Evolutionary conservation across 2,797 vertebrate species (phyloP).

Genomic region (Takifugu ocellatus): DNA sequence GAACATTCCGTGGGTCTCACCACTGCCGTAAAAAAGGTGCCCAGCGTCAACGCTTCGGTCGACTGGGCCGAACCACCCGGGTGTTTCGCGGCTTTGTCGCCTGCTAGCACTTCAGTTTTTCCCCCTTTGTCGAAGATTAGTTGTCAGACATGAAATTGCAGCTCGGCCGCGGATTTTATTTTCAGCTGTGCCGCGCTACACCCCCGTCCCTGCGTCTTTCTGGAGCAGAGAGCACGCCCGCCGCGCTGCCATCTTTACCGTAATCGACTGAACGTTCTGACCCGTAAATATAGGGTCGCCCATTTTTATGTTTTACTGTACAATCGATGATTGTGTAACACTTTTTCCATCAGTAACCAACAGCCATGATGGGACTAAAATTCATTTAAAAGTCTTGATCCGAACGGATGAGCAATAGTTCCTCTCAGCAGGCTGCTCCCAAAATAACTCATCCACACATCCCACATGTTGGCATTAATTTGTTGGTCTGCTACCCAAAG

Average conservation of each 20-base stretch:
- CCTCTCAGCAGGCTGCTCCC: too few relatives aligned
- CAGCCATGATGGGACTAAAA: too few relatives aligned
- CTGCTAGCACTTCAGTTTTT: not conserved
- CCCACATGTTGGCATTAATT: too few relatives aligned
- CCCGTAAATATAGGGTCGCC: conserved; percentile 45
- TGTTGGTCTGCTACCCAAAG: too few relatives aligned
- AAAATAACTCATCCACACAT: too few relatives aligned
- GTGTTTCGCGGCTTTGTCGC: not conserved
- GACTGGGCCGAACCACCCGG: not conserved
- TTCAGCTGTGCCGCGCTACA: conserved; percentile 50
- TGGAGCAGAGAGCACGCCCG: conserved; percentile 56
- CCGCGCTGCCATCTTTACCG: conserved; percentile 72
- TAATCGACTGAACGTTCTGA: conserved; percentile 59
- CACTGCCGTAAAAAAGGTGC: conserved; percentile 70
- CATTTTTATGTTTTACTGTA: not conserved
- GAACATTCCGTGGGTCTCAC: conserved; percentile 81
- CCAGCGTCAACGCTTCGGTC: conserved; percentile 16
- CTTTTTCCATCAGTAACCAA: too few relatives aligned
- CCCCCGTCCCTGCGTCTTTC: conserved; percentile 65
- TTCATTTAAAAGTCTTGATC: too few relatives aligned
- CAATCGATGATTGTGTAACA: too few relatives aligned
- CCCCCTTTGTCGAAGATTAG: not conserved
- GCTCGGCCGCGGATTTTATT: conserved; percentile 40
- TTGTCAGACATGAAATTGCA: conserved; percentile 9
- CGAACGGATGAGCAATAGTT: too few relatives aligned